phyloP scores from a whole-genome alignment of 2,113 vertebrate species.

The Lanius ludovicianus region DNA sequence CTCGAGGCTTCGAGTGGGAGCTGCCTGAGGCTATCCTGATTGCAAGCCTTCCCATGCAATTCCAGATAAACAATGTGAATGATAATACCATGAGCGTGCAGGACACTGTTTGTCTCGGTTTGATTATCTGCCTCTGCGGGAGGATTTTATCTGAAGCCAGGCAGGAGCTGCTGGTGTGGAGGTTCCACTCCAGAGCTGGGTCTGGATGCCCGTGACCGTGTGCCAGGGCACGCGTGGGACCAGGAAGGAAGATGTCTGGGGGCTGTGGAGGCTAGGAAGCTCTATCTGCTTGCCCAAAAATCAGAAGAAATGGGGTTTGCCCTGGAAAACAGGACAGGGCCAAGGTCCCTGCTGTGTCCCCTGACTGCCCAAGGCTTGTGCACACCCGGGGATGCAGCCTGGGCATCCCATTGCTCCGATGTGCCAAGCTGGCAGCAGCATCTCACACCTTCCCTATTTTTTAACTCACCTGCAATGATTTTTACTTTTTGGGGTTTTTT shows the following conservation, averaged over 20 bases:
- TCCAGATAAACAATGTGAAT: constrained; percentile 45
- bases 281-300: neutral
- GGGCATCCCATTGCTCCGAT: fast-evolving
- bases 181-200: neutral
- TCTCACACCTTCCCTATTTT: constrained; percentile 3
- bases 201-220: fast-evolving
- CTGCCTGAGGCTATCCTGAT: constrained; percentile 43
- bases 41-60: constrained; percentile 44
- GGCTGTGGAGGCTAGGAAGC: neutral
- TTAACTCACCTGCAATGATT: constrained; percentile 1
- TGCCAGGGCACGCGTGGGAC: fast-evolving
- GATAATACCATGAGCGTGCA: neutral
- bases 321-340: fast-evolving
- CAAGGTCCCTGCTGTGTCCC: neutral
- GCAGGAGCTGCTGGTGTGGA: neutral
- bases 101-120: neutral
- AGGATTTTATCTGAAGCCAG: neutral
- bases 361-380: fast-evolving
- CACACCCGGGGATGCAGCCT: fast-evolving
- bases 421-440: neutral
- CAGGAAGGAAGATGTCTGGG: fast-evolving
- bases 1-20: neutral
- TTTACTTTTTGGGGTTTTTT: neutral
- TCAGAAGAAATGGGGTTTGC: neutral
- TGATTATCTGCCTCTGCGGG: neutral